These are phyloP conservation scores for Adelges cooleyi DNA, from an alignment of 1,140 invertebrate species.

Conservation along the genomic window DNA sequence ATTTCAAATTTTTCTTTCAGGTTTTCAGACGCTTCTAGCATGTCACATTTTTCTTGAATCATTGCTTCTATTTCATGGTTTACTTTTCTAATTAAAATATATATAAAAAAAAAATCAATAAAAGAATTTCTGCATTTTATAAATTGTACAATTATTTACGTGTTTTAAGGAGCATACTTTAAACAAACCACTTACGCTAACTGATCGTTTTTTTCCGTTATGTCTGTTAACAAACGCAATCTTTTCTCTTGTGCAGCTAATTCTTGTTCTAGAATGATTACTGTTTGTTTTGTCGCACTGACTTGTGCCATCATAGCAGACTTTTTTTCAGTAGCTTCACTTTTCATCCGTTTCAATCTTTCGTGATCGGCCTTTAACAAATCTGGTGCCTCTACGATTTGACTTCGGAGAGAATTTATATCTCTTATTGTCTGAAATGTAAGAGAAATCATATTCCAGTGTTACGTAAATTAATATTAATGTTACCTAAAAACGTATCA, in stretches of 20 bases:
- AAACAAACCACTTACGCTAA: background rate
- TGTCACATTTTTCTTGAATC: constrained; percentile 4
- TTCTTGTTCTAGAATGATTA: constrained; percentile 15
- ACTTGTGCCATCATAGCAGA: constrained; percentile 12
- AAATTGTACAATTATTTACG: background rate
- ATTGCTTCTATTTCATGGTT: background rate
- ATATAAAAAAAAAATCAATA: background rate
- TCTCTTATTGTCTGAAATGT: constrained; percentile 4
- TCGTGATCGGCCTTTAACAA: constrained; percentile 17
- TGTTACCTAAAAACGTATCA: background rate
- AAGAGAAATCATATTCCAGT: background rate
- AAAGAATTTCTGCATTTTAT: background rate
- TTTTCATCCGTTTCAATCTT: constrained; percentile 2
- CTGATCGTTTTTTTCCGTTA: constrained; percentile 15
- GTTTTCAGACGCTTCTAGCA: background rate
- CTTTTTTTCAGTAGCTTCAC: constrained; percentile 11
- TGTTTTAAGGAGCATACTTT: no score
- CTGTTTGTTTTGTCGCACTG: constrained; percentile 15
- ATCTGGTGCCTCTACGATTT: constrained; percentile 20
- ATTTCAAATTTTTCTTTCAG: constrained; percentile 1
- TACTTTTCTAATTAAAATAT: background rate
- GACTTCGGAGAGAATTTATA: background rate
- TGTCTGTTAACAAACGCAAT: background rate
- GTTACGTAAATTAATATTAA: background rate
- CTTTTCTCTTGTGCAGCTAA: constrained; percentile 13